Conservation (phyloP, 2,113 vertebrate genomes). For the Leucopternis melanops region DNA sequence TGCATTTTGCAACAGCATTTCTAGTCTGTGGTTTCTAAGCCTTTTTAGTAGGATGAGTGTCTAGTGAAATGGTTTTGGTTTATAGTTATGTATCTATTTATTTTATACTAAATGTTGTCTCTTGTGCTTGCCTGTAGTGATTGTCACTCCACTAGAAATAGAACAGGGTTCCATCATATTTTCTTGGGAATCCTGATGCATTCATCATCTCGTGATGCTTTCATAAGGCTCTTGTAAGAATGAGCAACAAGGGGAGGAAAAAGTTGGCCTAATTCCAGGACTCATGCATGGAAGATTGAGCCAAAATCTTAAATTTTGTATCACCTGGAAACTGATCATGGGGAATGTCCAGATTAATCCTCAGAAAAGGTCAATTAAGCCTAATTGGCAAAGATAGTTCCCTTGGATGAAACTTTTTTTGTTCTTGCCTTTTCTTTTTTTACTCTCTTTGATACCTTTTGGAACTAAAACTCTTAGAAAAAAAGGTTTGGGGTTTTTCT, state of each 20-base stretch:
- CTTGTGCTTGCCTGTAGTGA: not conserved
- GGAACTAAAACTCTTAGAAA: not conserved
- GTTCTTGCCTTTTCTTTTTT: not conserved
- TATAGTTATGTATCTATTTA: not conserved
- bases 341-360: not conserved
- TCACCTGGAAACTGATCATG: not conserved
- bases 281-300: not conserved
- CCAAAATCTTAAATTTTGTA: not conserved
- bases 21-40: not conserved
- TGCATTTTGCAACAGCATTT: not conserved
- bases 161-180: accelerated
- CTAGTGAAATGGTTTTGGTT: not conserved
- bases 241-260: not conserved
- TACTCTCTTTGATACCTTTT: not conserved
- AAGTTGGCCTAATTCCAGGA: not conserved
- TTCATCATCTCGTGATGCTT: not conserved
- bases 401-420: not conserved
- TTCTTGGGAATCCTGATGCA: not conserved
- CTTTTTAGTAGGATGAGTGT: not conserved
- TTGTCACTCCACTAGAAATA: not conserved
- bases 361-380: not conserved
- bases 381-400: not conserved
- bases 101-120: not conserved
- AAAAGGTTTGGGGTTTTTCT: too few relatives aligned
- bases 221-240: not conserved